These are phyloP conservation scores for Aix galericulata DNA, from an alignment of 2,113 vertebrate species.

Conservation along the genomic window DNA sequence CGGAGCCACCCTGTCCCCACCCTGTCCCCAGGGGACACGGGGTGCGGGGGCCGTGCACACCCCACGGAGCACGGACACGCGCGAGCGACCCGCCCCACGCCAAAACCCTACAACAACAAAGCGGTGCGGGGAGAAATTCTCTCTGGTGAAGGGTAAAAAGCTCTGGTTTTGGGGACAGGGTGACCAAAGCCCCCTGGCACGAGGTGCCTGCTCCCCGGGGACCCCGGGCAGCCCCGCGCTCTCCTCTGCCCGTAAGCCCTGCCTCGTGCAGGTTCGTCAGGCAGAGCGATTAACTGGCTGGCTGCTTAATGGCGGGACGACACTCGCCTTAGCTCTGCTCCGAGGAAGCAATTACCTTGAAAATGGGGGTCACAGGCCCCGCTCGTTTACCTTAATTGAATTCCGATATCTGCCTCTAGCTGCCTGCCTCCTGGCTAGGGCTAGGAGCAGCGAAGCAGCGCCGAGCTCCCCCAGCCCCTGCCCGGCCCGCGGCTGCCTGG, in stretches of 20 bases:
- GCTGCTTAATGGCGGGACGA: conserved; percentile 76
- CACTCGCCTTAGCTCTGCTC: conserved; percentile 69
- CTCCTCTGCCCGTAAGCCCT: neutral
- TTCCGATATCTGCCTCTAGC: conserved; percentile 83
- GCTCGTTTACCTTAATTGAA: conserved; percentile 87
- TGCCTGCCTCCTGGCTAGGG: conserved; percentile 74
- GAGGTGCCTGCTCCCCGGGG: too few species aligned
- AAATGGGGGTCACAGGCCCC: conserved; percentile 83
- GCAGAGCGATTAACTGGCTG: conserved; percentile 59
- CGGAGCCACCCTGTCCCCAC: neutral
- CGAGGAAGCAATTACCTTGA: conserved; percentile 86
- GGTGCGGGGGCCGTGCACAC: fast-evolving
- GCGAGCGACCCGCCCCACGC: neutral
- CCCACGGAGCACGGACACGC: fast-evolving
- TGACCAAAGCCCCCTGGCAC: too few species aligned
- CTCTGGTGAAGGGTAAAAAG: too few species aligned
- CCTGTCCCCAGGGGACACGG: fast-evolving
- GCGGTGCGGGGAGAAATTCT: neutral
- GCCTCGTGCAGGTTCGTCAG: conserved; percentile 39
- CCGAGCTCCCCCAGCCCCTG: neutral
- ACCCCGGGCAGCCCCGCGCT: neutral
- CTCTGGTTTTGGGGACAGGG: too few species aligned
- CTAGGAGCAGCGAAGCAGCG: conserved; percentile 71
- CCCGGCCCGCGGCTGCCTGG: fast-evolving
- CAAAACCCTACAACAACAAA: neutral